Conservation (phyloP, 2,797 vertebrate species). For the Epinephelus malabaricus region DNA sequence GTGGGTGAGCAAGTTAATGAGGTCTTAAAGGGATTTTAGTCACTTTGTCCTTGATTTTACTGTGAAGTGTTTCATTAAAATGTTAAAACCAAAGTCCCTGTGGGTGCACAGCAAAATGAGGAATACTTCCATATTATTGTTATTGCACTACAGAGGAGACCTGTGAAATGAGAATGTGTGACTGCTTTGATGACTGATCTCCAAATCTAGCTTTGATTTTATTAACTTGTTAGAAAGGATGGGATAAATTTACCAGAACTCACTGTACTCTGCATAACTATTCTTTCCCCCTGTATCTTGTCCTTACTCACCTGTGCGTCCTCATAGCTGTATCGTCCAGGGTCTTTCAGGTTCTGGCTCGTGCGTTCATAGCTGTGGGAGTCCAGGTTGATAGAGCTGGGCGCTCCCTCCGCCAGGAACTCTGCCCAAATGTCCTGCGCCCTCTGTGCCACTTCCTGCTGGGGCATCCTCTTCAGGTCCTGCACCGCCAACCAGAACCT, state of each 20-base stretch:
- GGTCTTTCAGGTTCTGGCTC: conserved; percentile 97
- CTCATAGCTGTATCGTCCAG: conserved; percentile 96
- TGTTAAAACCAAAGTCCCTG: background rate
- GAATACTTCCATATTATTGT: background rate
- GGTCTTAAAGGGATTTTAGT: conserved; percentile 6
- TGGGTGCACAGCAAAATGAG: conserved; percentile 1
- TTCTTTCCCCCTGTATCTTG: background rate
- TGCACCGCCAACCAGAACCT: conserved; percentile 99
- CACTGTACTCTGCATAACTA: background rate
- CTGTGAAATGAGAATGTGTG: background rate
- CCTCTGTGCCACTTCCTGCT: conserved; percentile 92
- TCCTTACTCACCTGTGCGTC: conserved; percentile 92
- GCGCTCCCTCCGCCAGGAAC: conserved; percentile 96
- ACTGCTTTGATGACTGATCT: background rate
- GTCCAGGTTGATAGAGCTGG: conserved; percentile 97
- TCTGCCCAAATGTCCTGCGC: conserved; percentile 98
- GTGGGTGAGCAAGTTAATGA: background rate
- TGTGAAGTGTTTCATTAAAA: conserved; percentile 20
- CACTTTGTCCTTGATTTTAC: background rate
- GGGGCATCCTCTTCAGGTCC: conserved; percentile 94
- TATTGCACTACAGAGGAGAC: background rate
- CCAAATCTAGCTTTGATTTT: background rate
- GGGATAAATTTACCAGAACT: background rate
- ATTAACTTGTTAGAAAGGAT: background rate
- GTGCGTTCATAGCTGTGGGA: conserved; percentile 98